phyloP scores from a whole-genome alignment of 2,888 invertebrate genomes.

The Bedellia somnulentella region DNA sequence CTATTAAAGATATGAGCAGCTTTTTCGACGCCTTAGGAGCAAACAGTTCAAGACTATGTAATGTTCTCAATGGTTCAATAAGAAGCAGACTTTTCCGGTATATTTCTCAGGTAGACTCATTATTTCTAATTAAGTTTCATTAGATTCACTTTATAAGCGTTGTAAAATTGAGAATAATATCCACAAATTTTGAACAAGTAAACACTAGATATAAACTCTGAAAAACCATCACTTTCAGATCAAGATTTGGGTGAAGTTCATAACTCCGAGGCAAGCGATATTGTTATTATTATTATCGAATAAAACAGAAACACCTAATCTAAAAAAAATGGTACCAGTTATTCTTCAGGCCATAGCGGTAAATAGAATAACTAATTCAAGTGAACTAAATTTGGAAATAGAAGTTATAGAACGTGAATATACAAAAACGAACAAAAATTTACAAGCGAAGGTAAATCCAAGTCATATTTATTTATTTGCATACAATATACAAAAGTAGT shows the following conservation, averaged over 20 bases:
- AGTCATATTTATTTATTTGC: no score
- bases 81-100: conserved; percentile 26
- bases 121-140: conserved; percentile 1
- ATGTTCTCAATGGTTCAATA: conserved; percentile 23
- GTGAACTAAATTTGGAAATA: conserved; percentile 44
- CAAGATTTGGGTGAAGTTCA: conserved; percentile 33
- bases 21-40: conserved; percentile 35
- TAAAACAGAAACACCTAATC: conserved; percentile 37
- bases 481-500: no score
- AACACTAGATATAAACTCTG: no score
- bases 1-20: conserved; percentile 33
- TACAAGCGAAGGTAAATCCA: no score
- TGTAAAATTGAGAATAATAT: no score
- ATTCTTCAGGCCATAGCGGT: conserved; percentile 43
- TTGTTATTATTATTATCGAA: conserved; percentile 31
- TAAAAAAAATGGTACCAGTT: conserved; percentile 27
- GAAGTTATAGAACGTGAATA: conserved; percentile 45
- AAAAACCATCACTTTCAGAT: conserved; percentile 26
- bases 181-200: no score
- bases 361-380: conserved; percentile 35
- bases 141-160: no score
- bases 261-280: conserved; percentile 35
- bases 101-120: conserved; percentile 23
- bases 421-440: no score
- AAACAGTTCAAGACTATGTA: conserved; percentile 20